These are phyloP conservation scores for Drosophila sechellia DNA, from an alignment of 1,140 invertebrate genomes.

Conservation along the genomic window DNA sequence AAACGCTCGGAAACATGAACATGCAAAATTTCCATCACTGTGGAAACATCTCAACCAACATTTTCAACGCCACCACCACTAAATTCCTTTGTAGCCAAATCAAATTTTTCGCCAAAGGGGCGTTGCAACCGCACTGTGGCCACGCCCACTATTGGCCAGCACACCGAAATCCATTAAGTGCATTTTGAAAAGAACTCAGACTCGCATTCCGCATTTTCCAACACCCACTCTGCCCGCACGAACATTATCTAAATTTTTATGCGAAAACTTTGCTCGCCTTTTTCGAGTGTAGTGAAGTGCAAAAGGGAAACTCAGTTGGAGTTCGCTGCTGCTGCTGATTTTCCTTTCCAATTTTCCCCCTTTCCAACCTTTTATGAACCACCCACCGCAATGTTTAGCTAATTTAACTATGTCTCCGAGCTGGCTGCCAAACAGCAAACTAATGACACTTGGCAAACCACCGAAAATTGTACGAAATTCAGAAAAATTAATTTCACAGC, in stretches of 20 bases:
- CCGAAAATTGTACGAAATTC: conserved; percentile 52
- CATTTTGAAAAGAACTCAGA: conserved; percentile 25
- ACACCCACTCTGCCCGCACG: neutral
- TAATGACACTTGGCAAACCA: conserved; percentile 73
- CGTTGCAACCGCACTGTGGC: conserved; percentile 26
- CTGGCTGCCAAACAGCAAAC: conserved; percentile 74
- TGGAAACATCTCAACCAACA: conserved; percentile 8
- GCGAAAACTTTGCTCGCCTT: conserved; percentile 66
- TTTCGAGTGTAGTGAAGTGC: conserved; percentile 64
- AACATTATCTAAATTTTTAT: conserved; percentile 80
- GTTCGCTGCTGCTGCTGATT: conserved; percentile 9
- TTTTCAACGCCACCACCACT: conserved; percentile 9
- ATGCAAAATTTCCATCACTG: conserved; percentile 25
- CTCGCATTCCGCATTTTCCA: neutral
- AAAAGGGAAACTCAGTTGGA: conserved; percentile 57
- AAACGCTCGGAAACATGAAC: neutral
- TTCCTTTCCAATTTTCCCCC: conserved; percentile 12
- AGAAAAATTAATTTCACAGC: conserved; percentile 70
- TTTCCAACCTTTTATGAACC: conserved; percentile 4
- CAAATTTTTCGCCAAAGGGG: conserved; percentile 27
- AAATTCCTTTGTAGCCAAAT: conserved; percentile 46
- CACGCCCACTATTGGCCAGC: conserved; percentile 44
- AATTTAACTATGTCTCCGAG: conserved; percentile 77
- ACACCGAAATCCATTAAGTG: conserved; percentile 49
- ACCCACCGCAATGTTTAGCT: conserved; percentile 74